Evolutionary conservation across 1,140 invertebrate species (phyloP), one percentile per base, ranked within the genome.

Genomic region (Uloborus diversus): DNA sequence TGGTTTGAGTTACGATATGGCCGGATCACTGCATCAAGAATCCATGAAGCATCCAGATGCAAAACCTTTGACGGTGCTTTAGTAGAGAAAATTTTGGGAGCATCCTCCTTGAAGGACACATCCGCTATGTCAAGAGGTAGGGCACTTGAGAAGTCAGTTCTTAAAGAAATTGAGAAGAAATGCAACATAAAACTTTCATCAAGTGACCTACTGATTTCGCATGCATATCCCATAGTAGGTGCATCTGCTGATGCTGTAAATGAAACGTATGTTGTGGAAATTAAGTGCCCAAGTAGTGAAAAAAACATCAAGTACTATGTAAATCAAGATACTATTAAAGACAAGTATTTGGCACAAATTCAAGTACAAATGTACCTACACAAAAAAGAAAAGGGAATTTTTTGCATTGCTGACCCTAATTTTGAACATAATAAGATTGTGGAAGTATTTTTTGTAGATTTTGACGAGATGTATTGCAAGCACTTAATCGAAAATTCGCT

Each of bases 271-370:
- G n/a, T n/a, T n/a, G n/a, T n/a, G n/a, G n/a, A n/a, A n/a, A n/a
- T n/a, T n/a, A n/a, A n/a, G n/a, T n/a, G n/a, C n/a, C n/a, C n/a
- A n/a, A n/a, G 30, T 23, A 20, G 30, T 14, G 35, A 64, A 25
- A 64, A 64, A 37, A 17, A 30, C 25, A n/a, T 64, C 11, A 23
- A 14, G 20, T 5, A 35, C 27, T 64, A 64, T 23, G 37, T 65
- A 3, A 42, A 35, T n/a, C 3, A 65, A 1, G 35, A 23, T 23
- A 37, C 11, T 14, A 42, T 65, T 11, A 65, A 7, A 37, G 32
- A 35, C 17, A 65, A 65, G 25, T 61, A 13, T 28, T 28, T 28
- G 11, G n/a, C n/a, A 61, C 57, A 61, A 61, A 61, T 61, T 30
- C 30, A 28, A 62, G 33, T 32, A 20, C 25, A 30, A 32, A 30